Evolutionary conservation across 2,888 invertebrate species (phyloP).

Genomic region (Agriopis aurantiaria): DNA sequence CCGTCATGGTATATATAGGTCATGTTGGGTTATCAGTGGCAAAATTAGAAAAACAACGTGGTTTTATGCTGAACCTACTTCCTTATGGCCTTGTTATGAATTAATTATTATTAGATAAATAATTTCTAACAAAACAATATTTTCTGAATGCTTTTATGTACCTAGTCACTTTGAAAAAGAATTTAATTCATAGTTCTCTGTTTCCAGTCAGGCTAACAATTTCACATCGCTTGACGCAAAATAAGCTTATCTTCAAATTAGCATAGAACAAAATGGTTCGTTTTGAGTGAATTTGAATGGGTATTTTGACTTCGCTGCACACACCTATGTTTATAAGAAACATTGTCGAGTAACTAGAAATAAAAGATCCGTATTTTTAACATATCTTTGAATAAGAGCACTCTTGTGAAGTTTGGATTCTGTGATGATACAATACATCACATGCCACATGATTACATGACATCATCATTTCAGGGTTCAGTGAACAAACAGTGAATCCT

Average conservation of each 20-base stretch:
- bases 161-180: background rate
- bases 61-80: constrained; percentile 2
- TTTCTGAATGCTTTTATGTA: too few species aligned
- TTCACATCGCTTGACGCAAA: background rate
- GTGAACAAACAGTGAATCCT: background rate
- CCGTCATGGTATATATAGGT: constrained; percentile 7
- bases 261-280: background rate
- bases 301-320: too few species aligned
- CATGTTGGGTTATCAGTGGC: constrained; percentile 9
- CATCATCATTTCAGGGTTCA: background rate
- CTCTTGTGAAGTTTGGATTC: too few species aligned
- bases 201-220: background rate
- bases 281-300: too few species aligned
- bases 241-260: constrained; percentile 8
- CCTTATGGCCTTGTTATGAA: constrained; percentile 1
- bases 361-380: too few species aligned
- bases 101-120: background rate
- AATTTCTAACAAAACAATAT: background rate
- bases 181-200: background rate
- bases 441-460: too few species aligned
- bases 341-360: too few species aligned
- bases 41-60: constrained; percentile 14
- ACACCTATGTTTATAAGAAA: too few species aligned
- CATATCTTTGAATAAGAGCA: too few species aligned
- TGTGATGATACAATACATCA: too few species aligned